phyloP scores from a whole-genome alignment of 1,140 invertebrate species.

The Lasioglossum baleicum region DNA sequence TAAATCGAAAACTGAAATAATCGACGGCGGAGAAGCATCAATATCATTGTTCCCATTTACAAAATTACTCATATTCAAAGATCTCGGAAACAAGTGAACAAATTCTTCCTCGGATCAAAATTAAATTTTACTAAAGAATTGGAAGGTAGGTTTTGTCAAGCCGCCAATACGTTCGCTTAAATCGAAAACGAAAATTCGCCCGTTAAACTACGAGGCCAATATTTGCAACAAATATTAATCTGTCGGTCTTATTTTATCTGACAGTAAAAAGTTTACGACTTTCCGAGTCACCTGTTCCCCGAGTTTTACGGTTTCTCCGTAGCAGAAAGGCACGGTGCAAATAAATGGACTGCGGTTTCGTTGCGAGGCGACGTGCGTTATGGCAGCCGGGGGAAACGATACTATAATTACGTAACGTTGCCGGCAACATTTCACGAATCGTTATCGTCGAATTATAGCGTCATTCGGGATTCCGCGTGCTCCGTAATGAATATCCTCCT shows the following conservation, averaged over 20 bases:
- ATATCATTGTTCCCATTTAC: no score
- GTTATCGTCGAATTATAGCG: conserved; percentile 12
- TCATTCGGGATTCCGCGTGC: neutral
- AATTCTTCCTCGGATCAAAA: no score
- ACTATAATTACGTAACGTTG: neutral
- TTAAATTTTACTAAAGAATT: no score
- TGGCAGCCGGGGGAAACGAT: neutral
- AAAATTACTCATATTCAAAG: no score
- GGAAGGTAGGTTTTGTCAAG: no score
- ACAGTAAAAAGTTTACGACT: neutral
- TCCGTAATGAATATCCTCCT: neutral
- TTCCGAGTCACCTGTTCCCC: neutral
- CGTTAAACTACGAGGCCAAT: no score
- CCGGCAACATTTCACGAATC: conserved; percentile 23
- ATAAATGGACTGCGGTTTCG: neutral
- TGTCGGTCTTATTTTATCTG: neutral
- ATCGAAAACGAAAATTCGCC: no score
- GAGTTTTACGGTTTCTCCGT: neutral
- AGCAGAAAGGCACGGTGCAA: neutral
- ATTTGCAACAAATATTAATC: neutral
- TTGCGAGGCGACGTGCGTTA: neutral
- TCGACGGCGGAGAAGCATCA: no score
- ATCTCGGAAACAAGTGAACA: no score
- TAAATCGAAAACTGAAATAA: no score
- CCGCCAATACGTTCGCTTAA: no score